Conservation (phyloP, 2,797 vertebrate genomes). For the Botia almorhae region DNA sequence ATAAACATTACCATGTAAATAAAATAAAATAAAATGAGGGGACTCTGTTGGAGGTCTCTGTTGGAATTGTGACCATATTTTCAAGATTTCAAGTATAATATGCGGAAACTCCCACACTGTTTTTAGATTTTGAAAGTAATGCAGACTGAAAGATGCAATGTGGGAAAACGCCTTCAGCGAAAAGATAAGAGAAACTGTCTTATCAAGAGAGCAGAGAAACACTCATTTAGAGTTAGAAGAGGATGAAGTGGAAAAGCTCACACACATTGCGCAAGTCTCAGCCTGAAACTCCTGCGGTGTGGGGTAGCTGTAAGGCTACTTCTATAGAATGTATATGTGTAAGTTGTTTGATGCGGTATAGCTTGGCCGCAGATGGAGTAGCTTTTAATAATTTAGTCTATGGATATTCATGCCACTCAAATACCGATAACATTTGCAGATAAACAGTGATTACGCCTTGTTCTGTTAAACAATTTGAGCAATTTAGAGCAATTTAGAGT, state of each 20-base stretch:
- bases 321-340: not conserved
- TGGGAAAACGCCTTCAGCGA: conserved; percentile 5
- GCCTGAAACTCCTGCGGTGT: not conserved
- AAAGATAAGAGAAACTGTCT: not conserved
- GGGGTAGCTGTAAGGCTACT: not conserved
- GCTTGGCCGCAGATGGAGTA: conserved; percentile 22
- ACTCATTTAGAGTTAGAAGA: conserved; percentile 1
- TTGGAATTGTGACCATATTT: not conserved
- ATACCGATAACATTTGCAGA: conserved; percentile 1
- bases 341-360: conserved; percentile 36
- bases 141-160: conserved; percentile 19
- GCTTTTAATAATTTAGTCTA: conserved; percentile 46
- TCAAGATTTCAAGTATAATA: not conserved
- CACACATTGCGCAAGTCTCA: not conserved
- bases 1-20: not conserved
- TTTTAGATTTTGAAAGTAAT: not conserved
- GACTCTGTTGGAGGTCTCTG: not conserved
- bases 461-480: not conserved
- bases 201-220: not conserved
- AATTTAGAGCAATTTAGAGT: not conserved
- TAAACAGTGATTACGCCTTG: not conserved
- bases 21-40: not conserved
- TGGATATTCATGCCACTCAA: conserved; percentile 28
- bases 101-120: not conserved
- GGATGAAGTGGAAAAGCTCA: not conserved